These are phyloP conservation scores for Acromyrmex heyeri DNA, from an alignment of 1,140 invertebrate genomes.

Conservation along the genomic window DNA sequence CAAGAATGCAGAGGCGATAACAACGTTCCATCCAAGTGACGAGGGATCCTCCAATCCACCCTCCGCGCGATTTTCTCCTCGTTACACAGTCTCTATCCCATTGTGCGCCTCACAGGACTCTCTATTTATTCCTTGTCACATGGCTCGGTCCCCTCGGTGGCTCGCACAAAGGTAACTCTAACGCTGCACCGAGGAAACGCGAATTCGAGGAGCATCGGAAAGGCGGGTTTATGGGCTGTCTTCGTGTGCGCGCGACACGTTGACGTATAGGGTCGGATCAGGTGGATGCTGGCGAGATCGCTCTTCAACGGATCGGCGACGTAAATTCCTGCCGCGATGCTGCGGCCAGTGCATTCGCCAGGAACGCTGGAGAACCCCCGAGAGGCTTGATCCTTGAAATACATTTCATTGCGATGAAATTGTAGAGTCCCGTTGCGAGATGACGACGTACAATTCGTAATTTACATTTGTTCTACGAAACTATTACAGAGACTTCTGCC, in stretches of 20 bases:
- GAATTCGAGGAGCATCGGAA: slow-evolving; percentile 37
- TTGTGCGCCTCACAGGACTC: slow-evolving; percentile 30
- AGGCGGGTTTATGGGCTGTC: slow-evolving; percentile 9
- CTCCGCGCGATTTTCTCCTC: slow-evolving; percentile 63
- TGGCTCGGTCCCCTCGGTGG: slow-evolving; percentile 21
- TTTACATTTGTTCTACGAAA: not conserved
- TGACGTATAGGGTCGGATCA: slow-evolving; percentile 33
- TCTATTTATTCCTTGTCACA: slow-evolving; percentile 68
- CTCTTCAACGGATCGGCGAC: slow-evolving; percentile 43
- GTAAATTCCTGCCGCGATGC: slow-evolving; percentile 43
- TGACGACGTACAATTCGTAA: not conserved
- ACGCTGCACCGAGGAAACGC: slow-evolving; percentile 1
- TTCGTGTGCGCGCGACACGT: slow-evolving; percentile 38
- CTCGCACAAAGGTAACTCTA: slow-evolving; percentile 47
- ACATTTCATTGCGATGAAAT: slow-evolving; percentile 41
- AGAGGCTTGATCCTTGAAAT: slow-evolving; percentile 17
- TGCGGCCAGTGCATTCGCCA: slow-evolving; percentile 28
- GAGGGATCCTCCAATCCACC: not conserved
- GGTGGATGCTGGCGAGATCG: slow-evolving; percentile 26
- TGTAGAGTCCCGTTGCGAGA: not conserved
- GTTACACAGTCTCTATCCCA: slow-evolving; percentile 60
- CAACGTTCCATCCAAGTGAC: slow-evolving; percentile 46
- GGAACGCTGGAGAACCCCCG: not conserved
- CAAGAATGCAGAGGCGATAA: slow-evolving; percentile 28
- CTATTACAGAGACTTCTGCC: no score